These are phyloP conservation scores for Pachydiplax longipennis DNA, from an alignment of 2,888 invertebrate species.

Conservation along the genomic window DNA sequence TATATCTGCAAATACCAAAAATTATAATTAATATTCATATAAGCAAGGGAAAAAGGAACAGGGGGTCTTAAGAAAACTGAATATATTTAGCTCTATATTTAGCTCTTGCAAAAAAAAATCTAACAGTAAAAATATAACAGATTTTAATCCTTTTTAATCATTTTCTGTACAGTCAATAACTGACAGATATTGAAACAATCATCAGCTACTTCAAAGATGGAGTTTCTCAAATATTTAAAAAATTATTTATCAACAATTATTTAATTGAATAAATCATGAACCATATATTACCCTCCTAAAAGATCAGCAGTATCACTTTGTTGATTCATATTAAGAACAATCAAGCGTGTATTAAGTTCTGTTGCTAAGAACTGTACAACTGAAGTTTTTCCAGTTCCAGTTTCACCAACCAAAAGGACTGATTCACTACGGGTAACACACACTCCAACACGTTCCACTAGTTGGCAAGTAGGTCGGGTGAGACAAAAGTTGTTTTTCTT, in stretches of 20 bases:
- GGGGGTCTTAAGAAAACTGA: no score
- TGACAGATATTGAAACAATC: no score
- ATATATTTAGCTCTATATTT: no score
- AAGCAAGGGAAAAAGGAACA: no score
- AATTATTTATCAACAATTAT: no score
- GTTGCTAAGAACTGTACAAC: conserved; percentile 90
- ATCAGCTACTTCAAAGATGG: no score
- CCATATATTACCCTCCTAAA: conserved; percentile 77
- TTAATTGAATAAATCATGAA: no score
- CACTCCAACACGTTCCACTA: conserved; percentile 88
- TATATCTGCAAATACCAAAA: conserved; percentile 64
- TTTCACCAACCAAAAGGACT: conserved; percentile 94
- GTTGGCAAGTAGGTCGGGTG: conserved; percentile 79
- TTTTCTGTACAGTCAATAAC: no score
- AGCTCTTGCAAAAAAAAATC: no score
- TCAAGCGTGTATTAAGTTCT: conserved; percentile 81
- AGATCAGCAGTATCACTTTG: conserved; percentile 97
- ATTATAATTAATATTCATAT: not conserved
- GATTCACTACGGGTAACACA: conserved; percentile 86
- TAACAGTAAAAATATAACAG: no score
- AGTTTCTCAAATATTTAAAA: no score
- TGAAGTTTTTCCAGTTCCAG: conserved; percentile 98
- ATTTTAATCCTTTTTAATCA: no score
- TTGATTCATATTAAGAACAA: conserved; percentile 98
- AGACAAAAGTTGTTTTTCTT: conserved; percentile 71